phyloP scores from a whole-genome alignment of 37 sponge, comb jelly and placozoan genomes.

The Chondrilla cf. caribensis region DNA sequence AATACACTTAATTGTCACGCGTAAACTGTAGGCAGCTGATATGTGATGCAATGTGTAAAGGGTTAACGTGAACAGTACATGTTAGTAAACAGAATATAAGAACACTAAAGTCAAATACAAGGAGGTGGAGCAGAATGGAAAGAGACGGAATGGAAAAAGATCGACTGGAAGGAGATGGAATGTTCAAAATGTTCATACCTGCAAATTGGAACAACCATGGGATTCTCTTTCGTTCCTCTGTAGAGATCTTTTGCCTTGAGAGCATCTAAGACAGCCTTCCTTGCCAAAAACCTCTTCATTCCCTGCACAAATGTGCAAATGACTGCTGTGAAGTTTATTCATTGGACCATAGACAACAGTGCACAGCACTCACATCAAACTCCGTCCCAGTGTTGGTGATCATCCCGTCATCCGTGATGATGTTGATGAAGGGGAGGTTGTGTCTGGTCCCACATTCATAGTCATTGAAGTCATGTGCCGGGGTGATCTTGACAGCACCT shows the following conservation, averaged over 20 bases:
- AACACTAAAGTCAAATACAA: not conserved
- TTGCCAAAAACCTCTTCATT: constrained; percentile 90
- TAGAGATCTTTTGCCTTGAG: constrained; percentile 91
- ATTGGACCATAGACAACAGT: too few species aligned
- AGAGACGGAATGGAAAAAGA: too few species aligned
- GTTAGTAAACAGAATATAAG: too few species aligned
- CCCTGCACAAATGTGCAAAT: too few species aligned
- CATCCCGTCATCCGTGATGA: constrained; percentile 89
- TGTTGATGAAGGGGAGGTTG: constrained; percentile 85
- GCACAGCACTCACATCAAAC: constrained; percentile 69
- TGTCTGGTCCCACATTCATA: constrained; percentile 94
- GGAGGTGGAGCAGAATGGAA: not conserved
- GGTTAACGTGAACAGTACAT: too few species aligned
- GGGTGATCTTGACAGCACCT: constrained; percentile 98
- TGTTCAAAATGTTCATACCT: constrained; percentile 37
- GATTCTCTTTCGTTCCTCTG: constrained; percentile 76
- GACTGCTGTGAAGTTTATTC: too few species aligned
- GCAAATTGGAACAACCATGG: constrained; percentile 95
- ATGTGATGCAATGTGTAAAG: too few species aligned
- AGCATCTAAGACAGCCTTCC: constrained; percentile 86
- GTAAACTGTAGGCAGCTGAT: not conserved
- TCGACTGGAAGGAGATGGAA: too few species aligned
- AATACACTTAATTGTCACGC: not conserved
- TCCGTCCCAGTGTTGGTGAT: constrained; percentile 73
- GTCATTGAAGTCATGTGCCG: constrained; percentile 97